phyloP scores from a whole-genome alignment of 2,888 invertebrate genomes.

The Mechanitis mazaeus region DNA sequence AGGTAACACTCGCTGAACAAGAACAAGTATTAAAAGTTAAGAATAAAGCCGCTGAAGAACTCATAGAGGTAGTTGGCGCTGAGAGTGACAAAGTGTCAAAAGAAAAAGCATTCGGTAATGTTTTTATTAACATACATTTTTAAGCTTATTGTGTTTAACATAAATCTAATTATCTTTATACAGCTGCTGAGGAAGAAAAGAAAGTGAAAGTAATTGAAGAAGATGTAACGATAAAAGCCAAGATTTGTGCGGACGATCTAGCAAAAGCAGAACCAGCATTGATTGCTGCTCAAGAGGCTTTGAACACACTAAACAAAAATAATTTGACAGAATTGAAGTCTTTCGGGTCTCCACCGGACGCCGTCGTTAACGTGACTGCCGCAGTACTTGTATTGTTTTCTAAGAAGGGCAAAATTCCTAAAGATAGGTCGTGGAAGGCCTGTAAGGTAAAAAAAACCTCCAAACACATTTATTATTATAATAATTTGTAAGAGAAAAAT shows the following conservation, averaged over 20 bases:
- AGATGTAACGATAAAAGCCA: slow-evolving; percentile 89
- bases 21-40: slow-evolving; percentile 90
- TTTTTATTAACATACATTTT: not conserved
- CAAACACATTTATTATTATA: slow-evolving; percentile 1
- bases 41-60: slow-evolving; percentile 91
- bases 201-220: slow-evolving; percentile 94
- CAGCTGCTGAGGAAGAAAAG: slow-evolving; percentile 89
- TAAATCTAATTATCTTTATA: slow-evolving; percentile 10
- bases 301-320: slow-evolving; percentile 94
- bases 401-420: slow-evolving; percentile 89
- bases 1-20: slow-evolving; percentile 80
- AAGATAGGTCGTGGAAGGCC: slow-evolving; percentile 95
- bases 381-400: slow-evolving; percentile 93
- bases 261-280: slow-evolving; percentile 94
- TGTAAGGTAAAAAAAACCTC: slow-evolving; percentile 77
- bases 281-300: slow-evolving; percentile 90
- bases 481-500: not conserved
- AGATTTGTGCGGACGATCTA: slow-evolving; percentile 91
- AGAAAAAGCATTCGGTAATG: slow-evolving; percentile 85
- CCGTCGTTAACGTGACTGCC: slow-evolving; percentile 90
- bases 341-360: slow-evolving; percentile 92
- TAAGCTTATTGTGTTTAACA: not conserved
- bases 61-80: slow-evolving; percentile 89
- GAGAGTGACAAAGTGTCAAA: slow-evolving; percentile 94
- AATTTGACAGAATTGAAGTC: slow-evolving; percentile 96